Conservation (phyloP, 2,888 invertebrate genomes). For the Diarsia brunnea region DNA sequence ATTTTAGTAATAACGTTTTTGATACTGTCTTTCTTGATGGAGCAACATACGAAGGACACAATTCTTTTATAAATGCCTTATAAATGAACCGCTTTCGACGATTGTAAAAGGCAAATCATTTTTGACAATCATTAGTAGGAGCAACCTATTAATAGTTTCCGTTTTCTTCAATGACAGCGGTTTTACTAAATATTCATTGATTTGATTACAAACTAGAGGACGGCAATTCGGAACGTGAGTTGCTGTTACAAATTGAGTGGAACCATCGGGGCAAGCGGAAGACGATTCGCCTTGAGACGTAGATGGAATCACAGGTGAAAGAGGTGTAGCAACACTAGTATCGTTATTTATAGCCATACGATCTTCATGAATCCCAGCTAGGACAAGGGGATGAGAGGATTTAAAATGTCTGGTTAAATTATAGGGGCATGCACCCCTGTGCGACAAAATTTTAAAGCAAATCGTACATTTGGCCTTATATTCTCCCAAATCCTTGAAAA, state of each 20-base stretch:
- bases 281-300: conserved; percentile 22
- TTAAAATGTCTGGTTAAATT: conserved; percentile 26
- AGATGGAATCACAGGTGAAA: conserved; percentile 34
- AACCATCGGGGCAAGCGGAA: conserved; percentile 5
- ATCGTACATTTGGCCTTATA: conserved; percentile 12
- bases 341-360: conserved; percentile 13
- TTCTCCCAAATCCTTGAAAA: conserved; percentile 15
- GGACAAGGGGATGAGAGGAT: conserved; percentile 23
- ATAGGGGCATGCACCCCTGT: conserved; percentile 14
- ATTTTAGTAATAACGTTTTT: background rate
- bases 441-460: conserved; percentile 20
- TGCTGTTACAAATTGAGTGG: conserved; percentile 7
- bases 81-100: conserved; percentile 33
- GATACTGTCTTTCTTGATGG: conserved; percentile 17
- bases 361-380: conserved; percentile 43
- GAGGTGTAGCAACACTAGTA: conserved; percentile 19
- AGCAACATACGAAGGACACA: conserved; percentile 2
- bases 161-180: conserved; percentile 21
- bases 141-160: conserved; percentile 9
- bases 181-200: conserved; percentile 21
- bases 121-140: conserved; percentile 15
- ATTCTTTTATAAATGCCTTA: conserved; percentile 14
- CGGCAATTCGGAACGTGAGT: conserved; percentile 6
- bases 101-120: conserved; percentile 29
- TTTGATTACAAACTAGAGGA: conserved; percentile 1